Evolutionary conservation across 2,113 vertebrate species (phyloP).

Genomic region (Spermophilus dauricus): DNA sequence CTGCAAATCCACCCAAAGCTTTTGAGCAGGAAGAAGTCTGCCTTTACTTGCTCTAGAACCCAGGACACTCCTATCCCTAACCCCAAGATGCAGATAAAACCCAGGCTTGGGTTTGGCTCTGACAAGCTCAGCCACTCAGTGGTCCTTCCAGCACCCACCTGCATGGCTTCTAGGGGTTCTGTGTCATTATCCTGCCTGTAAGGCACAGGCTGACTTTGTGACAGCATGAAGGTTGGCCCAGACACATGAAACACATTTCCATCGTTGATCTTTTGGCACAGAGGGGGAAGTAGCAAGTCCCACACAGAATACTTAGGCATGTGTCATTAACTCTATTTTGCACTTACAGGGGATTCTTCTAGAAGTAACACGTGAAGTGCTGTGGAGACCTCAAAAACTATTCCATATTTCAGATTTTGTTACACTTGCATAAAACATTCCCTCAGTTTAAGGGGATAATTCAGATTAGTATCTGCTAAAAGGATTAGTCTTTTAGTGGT

Average conservation of each 20-base stretch:
- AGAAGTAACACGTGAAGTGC: not conserved
- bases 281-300: not conserved
- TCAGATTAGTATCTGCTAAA: conserved; percentile 51
- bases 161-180: not conserved
- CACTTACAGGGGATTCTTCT: not conserved
- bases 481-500: conserved; percentile 16
- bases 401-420: conserved; percentile 12
- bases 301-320: not conserved
- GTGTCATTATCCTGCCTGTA: not conserved
- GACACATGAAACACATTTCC: not conserved
- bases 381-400: not conserved
- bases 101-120: not conserved
- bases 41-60: not conserved
- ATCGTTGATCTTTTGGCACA: not conserved
- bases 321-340: not conserved
- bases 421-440: not conserved
- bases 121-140: not conserved
- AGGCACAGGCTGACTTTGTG: not conserved
- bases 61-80: not conserved
- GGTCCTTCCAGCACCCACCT: not conserved
- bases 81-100: not conserved
- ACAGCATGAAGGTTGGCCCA: not conserved
- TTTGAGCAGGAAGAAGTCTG: not conserved
- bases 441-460: not conserved
- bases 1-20: too few relatives aligned